Conservation (phyloP, 2,113 vertebrate genomes). For the Spea bombifrons region DNA sequence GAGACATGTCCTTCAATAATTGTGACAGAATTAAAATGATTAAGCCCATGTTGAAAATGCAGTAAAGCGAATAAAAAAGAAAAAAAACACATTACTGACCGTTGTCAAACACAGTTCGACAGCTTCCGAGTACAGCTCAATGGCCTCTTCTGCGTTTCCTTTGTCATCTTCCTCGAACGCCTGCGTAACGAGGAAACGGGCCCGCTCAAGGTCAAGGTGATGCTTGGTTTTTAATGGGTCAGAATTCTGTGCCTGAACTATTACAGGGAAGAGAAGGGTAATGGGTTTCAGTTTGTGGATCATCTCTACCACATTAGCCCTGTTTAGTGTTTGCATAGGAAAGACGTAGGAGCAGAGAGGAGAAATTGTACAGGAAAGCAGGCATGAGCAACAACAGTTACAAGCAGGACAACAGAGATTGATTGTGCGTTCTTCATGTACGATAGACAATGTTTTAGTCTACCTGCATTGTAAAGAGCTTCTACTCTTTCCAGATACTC, state of each 20-base stretch:
- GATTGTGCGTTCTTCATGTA: too few relatives aligned
- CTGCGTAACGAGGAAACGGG: constrained; percentile 94
- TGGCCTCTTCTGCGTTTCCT: constrained; percentile 84
- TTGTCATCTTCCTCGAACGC: constrained; percentile 97
- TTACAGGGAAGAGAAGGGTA: background rate
- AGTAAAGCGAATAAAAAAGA: too few relatives aligned
- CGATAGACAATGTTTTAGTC: background rate
- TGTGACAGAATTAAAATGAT: too few relatives aligned
- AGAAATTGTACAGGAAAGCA: background rate
- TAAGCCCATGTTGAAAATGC: too few relatives aligned
- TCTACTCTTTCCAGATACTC: constrained; percentile 94
- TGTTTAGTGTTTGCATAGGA: background rate
- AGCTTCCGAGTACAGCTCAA: constrained; percentile 92
- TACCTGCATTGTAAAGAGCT: constrained; percentile 86
- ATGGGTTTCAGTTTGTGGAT: background rate
- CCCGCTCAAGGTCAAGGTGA: constrained; percentile 90
- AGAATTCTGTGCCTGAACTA: constrained; percentile 84
- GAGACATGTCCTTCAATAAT: too few relatives aligned
- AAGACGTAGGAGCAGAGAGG: background rate
- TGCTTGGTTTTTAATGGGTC: constrained; percentile 92
- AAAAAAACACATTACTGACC: constrained; percentile 63
- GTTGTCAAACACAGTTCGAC: constrained; percentile 95
- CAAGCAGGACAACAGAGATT: background rate
- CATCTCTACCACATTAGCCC: background rate
- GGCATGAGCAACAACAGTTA: background rate